Evolutionary conservation across 2,797 vertebrate genomes (phyloP).

Genomic region (Catharus ustulatus): DNA sequence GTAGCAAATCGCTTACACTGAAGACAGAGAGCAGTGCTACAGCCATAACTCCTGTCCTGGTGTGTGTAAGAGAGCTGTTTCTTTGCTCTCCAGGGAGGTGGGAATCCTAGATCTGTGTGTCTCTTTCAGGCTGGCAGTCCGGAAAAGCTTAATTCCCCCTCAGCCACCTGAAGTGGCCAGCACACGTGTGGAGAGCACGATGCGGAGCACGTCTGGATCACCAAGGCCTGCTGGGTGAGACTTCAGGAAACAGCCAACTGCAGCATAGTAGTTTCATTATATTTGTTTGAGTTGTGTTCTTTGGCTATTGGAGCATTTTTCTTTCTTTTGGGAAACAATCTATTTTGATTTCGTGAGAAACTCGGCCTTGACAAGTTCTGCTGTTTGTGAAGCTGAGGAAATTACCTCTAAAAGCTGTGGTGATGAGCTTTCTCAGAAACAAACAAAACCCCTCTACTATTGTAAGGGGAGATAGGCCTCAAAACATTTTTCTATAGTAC

Average conservation of each 20-base stretch:
- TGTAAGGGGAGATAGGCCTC: not conserved
- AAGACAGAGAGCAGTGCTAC: not conserved
- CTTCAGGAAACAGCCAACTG: not conserved
- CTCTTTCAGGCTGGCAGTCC: slow-evolving; percentile 83
- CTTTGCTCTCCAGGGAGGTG: not conserved
- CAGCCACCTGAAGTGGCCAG: slow-evolving; percentile 85
- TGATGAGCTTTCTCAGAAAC: not conserved
- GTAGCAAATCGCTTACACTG: rapidly evolving
- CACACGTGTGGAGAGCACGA: slow-evolving; percentile 84
- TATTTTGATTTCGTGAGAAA: not conserved
- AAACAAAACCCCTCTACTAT: not conserved
- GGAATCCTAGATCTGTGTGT: not conserved
- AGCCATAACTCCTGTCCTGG: not conserved
- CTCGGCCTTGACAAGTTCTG: not conserved
- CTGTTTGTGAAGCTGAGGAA: not conserved
- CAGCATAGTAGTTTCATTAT: rapidly evolving
- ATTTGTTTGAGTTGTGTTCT: not conserved
- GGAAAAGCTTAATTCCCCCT: slow-evolving; percentile 93
- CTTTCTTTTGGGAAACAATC: not conserved
- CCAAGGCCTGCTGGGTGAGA: slow-evolving; percentile 92
- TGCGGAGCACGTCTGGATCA: slow-evolving; percentile 89
- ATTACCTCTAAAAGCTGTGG: not conserved
- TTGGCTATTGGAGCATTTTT: not conserved
- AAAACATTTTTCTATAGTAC: rapidly evolving
- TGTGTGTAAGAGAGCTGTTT: not conserved